Base-by-base conservation (phyloP, 2,888 invertebrate species). In the Lasioglossum oenotherae region DNA sequence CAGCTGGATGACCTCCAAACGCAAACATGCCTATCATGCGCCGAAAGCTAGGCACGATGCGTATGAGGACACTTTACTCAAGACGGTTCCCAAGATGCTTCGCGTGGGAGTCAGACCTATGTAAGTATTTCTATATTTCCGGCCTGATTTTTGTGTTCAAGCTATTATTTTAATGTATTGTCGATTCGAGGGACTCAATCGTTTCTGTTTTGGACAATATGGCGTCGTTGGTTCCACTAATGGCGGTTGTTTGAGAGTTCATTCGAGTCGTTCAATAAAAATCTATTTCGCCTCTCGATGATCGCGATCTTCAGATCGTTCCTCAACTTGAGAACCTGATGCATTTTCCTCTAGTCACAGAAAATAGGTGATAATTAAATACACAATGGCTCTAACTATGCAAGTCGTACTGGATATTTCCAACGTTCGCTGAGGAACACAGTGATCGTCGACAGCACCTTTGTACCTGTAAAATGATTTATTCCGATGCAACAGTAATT, bases 1-100 rank as follows among this genome's bases (percentile, higher is more conserved):
- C 27, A 12, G 57, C 64, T 83, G 82, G 82, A 10, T 57, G n/a
- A 5, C n/a, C 5, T 82, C 69, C 49, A 83, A 75, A 19, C 80
- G 81, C 27, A 80, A 80, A 38, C 74, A 49, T 16, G 41, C 1
- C 27, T 75, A 27, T 14, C 81, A 46, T 4, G 12, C 81, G 16
- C 41, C 75, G 41, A 60, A 74, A 19, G 16, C 41, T n/a, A 49
- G 31, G 14, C 41, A 41, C 60, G 19, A n/a, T n/a, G n/a, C n/a
- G 2, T 41, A 80, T 19, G 72, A 72, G 6, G 75, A 72, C 31
- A 27, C 10, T 41, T 83, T 74, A 49, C 27, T 53, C 0, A 49
- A 64, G 6, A 31, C 38, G 4, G 23, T 83, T 3, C 74, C 81
- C 0, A 80, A 64, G 16, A 14, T 81, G 31, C 3, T 72, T 10